A percentile compares a stretch with the other conserved stretches of the same genome.
Evolutionary conservation across 2,797 vertebrate species (phyloP).

Genomic region (Nyctibius grandis): DNA sequence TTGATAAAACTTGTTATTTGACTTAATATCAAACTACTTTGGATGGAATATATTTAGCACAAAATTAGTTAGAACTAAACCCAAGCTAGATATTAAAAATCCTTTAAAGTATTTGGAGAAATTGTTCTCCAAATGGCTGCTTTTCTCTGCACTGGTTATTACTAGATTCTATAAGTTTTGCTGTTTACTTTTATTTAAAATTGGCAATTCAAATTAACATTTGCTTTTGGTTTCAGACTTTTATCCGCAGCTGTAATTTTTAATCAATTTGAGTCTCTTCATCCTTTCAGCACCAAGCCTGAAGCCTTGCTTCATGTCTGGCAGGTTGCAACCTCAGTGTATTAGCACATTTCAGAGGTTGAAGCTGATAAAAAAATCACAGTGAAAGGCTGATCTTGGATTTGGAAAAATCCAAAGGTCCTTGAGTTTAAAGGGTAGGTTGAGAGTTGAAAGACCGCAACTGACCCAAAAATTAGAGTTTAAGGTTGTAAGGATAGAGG

Average conservation of each 20-base stretch:
- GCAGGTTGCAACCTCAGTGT: background rate
- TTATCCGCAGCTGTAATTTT: background rate
- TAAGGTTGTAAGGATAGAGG: background rate
- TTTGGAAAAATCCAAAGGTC: background rate
- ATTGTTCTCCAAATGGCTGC: background rate
- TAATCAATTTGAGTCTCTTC: background rate
- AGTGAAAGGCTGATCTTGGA: background rate
- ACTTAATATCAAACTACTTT: background rate
- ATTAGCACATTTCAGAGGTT: background rate
- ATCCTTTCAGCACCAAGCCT: background rate
- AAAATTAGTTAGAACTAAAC: background rate
- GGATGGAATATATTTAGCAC: background rate
- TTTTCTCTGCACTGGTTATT: background rate
- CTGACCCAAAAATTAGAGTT: background rate
- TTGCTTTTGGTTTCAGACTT: background rate
- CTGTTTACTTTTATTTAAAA: background rate
- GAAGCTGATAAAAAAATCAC: background rate
- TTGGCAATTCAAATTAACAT: background rate
- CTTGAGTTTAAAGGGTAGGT: background rate
- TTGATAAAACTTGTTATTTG: background rate
- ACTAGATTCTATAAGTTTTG: background rate
- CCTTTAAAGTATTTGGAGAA: background rate
- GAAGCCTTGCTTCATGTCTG: background rate
- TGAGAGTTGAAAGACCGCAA: background rate
- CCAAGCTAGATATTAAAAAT: background rate